These are phyloP conservation scores for Perizoma flavofasciatum DNA, from an alignment of 2,888 invertebrate genomes.

Conservation along the genomic window DNA sequence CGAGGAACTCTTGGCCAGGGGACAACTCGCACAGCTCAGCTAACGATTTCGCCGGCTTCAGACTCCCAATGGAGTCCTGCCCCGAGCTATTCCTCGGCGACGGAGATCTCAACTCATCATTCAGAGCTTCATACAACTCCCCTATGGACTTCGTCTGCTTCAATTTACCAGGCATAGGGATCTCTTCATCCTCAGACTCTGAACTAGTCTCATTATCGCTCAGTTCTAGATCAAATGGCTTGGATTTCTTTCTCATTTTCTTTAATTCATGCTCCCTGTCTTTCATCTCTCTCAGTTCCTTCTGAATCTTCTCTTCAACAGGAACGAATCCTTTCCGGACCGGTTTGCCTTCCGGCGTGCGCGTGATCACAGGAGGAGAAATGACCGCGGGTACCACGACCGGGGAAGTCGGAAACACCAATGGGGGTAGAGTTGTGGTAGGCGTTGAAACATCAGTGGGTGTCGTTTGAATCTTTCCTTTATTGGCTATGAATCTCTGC, in stretches of 20 bases:
- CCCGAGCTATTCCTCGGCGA: conserved; percentile 75
- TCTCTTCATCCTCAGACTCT: conserved; percentile 84
- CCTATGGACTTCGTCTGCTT: conserved; percentile 87
- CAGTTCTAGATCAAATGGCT: conserved; percentile 86
- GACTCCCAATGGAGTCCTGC: conserved; percentile 72
- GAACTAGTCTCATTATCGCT: conserved; percentile 84
- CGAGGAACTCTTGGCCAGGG: conserved; percentile 85
- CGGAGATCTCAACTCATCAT: conserved; percentile 75
- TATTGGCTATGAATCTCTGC: conserved; percentile 92
- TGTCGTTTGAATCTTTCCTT: conserved; percentile 86
- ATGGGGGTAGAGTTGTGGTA: conserved; percentile 53
- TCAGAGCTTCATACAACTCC: conserved; percentile 85
- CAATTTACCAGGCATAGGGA: conserved; percentile 84
- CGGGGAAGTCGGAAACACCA: conserved; percentile 63
- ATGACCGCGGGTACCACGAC: conserved; percentile 52
- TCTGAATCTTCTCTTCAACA: conserved; percentile 94
- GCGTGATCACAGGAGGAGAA: conserved; percentile 66
- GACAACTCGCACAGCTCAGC: conserved; percentile 87
- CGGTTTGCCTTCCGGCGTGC: conserved; percentile 85
- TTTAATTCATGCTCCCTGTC: conserved; percentile 91
- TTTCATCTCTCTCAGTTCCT: conserved; percentile 93
- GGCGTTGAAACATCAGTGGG: conserved; percentile 55
- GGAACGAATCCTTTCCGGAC: conserved; percentile 91
- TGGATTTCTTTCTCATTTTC: conserved; percentile 85
- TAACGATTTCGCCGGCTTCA: conserved; percentile 87